Evolutionary conservation across 2,888 invertebrate species (phyloP).

Genomic region (Rotaria sp.): DNA sequence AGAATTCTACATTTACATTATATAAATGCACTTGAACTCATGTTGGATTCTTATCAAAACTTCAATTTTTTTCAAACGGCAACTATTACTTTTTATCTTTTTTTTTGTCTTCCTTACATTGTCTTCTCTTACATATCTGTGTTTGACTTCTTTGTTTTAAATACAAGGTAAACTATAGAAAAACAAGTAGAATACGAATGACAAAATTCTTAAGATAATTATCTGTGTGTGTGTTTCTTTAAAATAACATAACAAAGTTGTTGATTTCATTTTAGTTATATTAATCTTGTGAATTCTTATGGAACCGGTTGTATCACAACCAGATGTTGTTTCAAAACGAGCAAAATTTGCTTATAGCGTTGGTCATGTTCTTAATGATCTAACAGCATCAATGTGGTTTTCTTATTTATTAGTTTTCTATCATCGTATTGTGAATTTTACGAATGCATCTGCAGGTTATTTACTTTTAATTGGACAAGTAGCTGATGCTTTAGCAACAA

Average conservation of each 20-base stretch:
- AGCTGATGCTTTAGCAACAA: slow-evolving; percentile 76
- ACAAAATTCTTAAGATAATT: neutral
- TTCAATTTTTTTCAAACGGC: neutral
- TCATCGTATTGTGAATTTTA: slow-evolving; percentile 59
- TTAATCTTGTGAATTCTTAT: neutral
- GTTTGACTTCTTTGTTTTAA: neutral
- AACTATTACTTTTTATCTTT: neutral
- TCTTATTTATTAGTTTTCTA: slow-evolving; percentile 79
- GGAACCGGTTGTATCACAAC: neutral
- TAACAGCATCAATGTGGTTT: slow-evolving; percentile 89
- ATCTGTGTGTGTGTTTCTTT: neutral
- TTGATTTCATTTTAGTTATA: neutral
- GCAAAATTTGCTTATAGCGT: slow-evolving; percentile 58
- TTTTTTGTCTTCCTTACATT: neutral
- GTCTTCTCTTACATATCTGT: neutral
- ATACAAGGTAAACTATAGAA: neutral
- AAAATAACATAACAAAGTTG: too few species aligned
- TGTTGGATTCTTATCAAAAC: neutral
- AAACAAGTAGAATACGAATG: neutral
- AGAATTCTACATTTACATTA: neutral
- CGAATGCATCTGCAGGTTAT: slow-evolving; percentile 49
- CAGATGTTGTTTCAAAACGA: neutral
- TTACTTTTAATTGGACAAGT: slow-evolving; percentile 61
- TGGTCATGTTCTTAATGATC: slow-evolving; percentile 82
- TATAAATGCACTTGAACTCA: neutral